phyloP scores from a whole-genome alignment of 1,140 invertebrate species.

The Caenorhabditis inopinata region DNA sequence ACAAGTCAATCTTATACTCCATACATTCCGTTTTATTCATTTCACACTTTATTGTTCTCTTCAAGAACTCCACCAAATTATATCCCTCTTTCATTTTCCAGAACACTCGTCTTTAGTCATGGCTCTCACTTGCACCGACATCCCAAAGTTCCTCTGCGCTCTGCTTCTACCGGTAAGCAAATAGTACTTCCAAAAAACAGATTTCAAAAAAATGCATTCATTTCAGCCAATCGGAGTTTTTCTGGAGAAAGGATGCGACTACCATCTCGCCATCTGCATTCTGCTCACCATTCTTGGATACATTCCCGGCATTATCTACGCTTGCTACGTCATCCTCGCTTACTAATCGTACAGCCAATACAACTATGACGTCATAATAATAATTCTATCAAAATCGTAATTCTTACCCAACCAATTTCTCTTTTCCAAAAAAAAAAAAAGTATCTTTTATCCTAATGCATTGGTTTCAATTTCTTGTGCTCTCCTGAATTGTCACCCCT shows the following conservation, averaged over 20 bases:
- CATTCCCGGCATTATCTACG: constrained; percentile 52
- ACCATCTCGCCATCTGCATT: constrained; percentile 57
- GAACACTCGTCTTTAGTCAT: constrained; percentile 1
- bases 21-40: too few species aligned
- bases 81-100: background rate
- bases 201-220: background rate
- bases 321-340: constrained; percentile 44
- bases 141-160: constrained; percentile 46
- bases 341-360: background rate
- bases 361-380: background rate
- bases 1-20: too few species aligned
- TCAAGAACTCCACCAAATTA: too few species aligned
- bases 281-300: constrained; percentile 54
- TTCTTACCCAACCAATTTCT: background rate
- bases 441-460: background rate
- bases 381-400: background rate
- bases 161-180: constrained; percentile 42
- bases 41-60: too few species aligned
- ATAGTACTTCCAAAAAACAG: background rate
- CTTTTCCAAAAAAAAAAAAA: background rate
- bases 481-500: background rate
- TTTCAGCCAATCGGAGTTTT: constrained; percentile 58
- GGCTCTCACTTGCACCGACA: constrained; percentile 49
- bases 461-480: background rate
- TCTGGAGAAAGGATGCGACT: constrained; percentile 53